phyloP scores from a whole-genome alignment of 2,113 vertebrate species.

The Peromyscus polionotus region DNA sequence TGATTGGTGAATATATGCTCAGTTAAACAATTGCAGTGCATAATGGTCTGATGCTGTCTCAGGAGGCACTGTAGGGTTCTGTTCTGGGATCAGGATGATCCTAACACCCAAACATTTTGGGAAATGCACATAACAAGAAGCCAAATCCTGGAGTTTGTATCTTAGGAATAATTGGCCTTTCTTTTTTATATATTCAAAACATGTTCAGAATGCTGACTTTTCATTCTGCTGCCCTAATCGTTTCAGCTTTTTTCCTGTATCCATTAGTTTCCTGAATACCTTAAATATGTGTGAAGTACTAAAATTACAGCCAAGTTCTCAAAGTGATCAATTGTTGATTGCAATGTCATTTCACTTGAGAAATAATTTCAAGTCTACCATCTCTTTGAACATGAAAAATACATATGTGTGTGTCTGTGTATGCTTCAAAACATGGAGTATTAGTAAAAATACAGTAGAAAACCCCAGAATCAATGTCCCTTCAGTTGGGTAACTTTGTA shows the following conservation, averaged over 20 bases:
- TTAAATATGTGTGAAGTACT: slow-evolving; percentile 24
- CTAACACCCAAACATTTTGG: slow-evolving; percentile 15
- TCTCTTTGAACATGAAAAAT: slow-evolving; percentile 53
- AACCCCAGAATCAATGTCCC: neutral
- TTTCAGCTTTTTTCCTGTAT: neutral
- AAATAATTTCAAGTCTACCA: slow-evolving; percentile 7
- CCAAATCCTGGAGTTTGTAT: neutral
- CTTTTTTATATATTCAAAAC: neutral
- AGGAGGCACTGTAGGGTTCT: slow-evolving; percentile 62
- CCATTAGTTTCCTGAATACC: slow-evolving; percentile 24
- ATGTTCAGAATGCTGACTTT: neutral
- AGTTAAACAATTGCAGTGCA: neutral
- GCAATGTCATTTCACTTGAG: slow-evolving; percentile 48
- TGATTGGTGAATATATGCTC: slow-evolving; percentile 51
- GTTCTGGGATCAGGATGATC: neutral
- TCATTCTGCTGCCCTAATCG: neutral
- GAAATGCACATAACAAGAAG: neutral
- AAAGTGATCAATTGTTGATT: neutral
- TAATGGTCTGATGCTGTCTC: slow-evolving; percentile 62
- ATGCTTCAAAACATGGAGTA: neutral
- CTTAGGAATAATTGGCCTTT: neutral
- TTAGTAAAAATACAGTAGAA: slow-evolving; percentile 41
- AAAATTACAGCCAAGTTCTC: slow-evolving; percentile 43
- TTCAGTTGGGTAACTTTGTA: neutral
- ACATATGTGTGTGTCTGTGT: neutral